Conservation (phyloP, 2,888 invertebrate species). For the Ethmia dodecea region DNA sequence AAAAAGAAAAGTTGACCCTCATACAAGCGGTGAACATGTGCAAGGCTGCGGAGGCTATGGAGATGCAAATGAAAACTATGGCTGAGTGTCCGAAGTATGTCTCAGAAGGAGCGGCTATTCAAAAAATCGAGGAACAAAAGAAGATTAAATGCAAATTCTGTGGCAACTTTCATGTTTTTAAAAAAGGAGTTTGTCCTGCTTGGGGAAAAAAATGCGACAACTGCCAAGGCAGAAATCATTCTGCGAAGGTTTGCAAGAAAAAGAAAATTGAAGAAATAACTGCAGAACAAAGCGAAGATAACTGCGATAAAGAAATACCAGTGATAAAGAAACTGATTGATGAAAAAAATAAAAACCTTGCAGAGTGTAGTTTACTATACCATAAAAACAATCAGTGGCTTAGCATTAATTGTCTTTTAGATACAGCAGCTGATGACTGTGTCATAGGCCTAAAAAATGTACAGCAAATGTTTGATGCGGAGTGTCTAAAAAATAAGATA, state of each 20-base stretch:
- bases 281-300: background rate
- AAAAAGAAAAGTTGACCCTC: background rate
- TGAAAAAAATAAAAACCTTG: background rate
- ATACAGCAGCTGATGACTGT: constrained; percentile 7
- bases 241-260: constrained; percentile 3
- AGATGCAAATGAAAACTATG: background rate
- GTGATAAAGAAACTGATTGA: background rate
- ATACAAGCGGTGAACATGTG: background rate
- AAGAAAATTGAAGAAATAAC: background rate
- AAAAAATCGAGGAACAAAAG: background rate
- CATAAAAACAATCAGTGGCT: background rate
- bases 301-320: background rate
- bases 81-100: background rate
- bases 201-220: background rate
- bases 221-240: constrained; percentile 1
- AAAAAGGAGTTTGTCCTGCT: background rate
- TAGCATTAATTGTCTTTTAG: background rate
- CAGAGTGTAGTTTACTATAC: background rate
- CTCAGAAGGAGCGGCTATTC: background rate
- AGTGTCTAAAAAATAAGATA: background rate
- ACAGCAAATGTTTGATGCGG: constrained; percentile 3
- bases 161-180: background rate
- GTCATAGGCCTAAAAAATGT: constrained; percentile 1
- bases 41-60: background rate
- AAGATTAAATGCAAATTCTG: constrained; percentile 1